phyloP scores from a whole-genome alignment of 1,140 invertebrate species.

The Parapsyche elsis region DNA sequence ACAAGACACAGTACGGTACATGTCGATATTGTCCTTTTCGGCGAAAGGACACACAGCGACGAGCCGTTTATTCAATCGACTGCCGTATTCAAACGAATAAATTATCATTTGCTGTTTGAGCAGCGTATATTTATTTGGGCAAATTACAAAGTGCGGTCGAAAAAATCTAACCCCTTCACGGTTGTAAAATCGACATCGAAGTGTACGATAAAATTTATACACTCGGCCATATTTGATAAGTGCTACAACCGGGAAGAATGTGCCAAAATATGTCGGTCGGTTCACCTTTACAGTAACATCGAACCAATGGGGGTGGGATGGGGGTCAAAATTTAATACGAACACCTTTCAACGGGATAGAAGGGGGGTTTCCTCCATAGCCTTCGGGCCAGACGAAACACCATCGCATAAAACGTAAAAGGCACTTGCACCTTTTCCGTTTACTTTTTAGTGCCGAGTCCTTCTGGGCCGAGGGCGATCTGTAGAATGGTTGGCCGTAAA shows the following conservation, averaged over 20 bases:
- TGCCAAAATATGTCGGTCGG: conserved; percentile 11
- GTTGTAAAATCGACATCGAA: neutral
- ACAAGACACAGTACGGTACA: no score
- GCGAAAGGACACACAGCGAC: no score
- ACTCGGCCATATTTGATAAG: conserved; percentile 18
- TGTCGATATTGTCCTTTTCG: no score
- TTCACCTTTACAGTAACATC: neutral
- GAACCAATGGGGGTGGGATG: neutral
- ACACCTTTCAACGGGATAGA: neutral
- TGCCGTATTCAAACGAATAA: no score
- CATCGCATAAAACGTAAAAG: conserved; percentile 53
- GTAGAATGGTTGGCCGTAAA: conserved; percentile 47
- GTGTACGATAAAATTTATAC: conserved; percentile 8
- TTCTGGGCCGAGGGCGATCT: conserved; percentile 44
- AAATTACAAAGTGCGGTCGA: neutral
- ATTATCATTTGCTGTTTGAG: no score
- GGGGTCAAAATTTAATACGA: conserved; percentile 33
- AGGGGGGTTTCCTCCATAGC: neutral
- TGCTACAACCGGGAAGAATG: conserved; percentile 1
- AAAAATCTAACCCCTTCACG: neutral
- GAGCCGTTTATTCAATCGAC: no score
- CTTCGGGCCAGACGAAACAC: conserved; percentile 30
- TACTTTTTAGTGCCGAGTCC: conserved; percentile 53
- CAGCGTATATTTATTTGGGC: no score
- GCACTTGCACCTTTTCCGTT: conserved; percentile 54